Base-by-base conservation (phyloP, 2,797 vertebrate species). In the Chiroxiphia lanceolata region DNA sequence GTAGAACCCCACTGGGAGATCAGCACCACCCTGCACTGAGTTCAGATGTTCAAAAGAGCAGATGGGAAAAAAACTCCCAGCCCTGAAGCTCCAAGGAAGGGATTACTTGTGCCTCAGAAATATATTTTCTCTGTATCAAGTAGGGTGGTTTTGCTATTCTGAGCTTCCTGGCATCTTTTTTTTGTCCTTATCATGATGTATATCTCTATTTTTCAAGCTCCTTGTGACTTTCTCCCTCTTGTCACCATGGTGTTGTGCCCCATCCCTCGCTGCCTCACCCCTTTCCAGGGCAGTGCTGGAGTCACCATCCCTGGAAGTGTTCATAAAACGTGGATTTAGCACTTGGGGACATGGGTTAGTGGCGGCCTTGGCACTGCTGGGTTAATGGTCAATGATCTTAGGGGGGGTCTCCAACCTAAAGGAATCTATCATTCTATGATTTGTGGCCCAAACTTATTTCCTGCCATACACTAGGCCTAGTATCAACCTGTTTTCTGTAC, bases 161-260 rank as follows among this genome's bases (percentile, higher is more conserved):
- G 76, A 88, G 42, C 27, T 57, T 51, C 53, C 38, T 64, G 45
- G 7, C 14, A 47, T 38, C 51, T 20, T 40, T 79, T 79, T 79
- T 79, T 48, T 59, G 11, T 56, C 36, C 18, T 64, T 53, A 60
- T 36, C 27, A 26, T 22, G 26, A 89, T 13, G 15, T 25, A 36
- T 56, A 79, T 94, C 70, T 81, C 75, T 87, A 15, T 20, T 65
- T 83, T 83, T 78, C 65, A 74, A 54, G 31, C 22, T 72, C 38
- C 38, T 70, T 3, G 2, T 36, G 34, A 45, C 72, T 63, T 90
- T 84, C 15, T 68, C 36, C 44, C 29, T 79, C 31, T 48, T 61
- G 59, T 36, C 80, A 83, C 25, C 16, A 6, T 2, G 9, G 13
- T 50, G 23, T 56, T 36, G 42, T 51, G 34, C 33, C 34, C 18